Base-by-base conservation (phyloP, 1,140 invertebrate species). In the Drosophila arawakana region DNA sequence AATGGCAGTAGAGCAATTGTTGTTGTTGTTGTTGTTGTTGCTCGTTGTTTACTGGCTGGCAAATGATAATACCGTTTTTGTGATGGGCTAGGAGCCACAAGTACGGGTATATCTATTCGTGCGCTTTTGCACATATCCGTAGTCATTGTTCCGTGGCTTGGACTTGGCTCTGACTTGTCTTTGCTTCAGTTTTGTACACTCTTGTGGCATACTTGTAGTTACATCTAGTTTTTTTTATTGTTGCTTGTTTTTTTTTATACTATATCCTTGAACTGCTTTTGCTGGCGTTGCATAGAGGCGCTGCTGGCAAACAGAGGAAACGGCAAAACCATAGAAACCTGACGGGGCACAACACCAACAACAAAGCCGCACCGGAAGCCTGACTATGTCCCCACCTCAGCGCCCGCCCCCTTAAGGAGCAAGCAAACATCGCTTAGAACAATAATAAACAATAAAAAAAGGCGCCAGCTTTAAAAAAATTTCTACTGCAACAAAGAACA, bases 261-360 rank as follows among this genome's bases (percentile, higher is more conserved):
- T 15, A 72, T 88, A 88, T 83, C 84, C 84, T 88, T 88, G 84
- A 88, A 88, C 84, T 88, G 84, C 76, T 82, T 85, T 76, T 62
- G 70, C 60, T 49, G 66, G 62, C 73, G 76, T 46, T 69, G 71
- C 74, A 57, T 55, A 21, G 18, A 21, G 18, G 18, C 18, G 18
- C 18, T 21, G 61, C 62, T 43, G 49, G 72, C 25, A 73, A 67
- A 65, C 25, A 30, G 62, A 73, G 49, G 59, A 50, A 73, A 71
- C 52, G 46, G 76, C 13, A 77, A 82, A 88, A 80, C 80, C 82
- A 86, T 88, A 88, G 73, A 86, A 86, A 88, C 81, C 77, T 63
- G 81, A 84, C 78, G 61, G 43, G 69, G 80, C 80, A 80, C 78
- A 86, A 86, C 81, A 74, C 43, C 71, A 73, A 39, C 71, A 68